These are phyloP conservation scores for Lates japonicus DNA, from an alignment of 2,797 vertebrate species.

Conservation along the genomic window DNA sequence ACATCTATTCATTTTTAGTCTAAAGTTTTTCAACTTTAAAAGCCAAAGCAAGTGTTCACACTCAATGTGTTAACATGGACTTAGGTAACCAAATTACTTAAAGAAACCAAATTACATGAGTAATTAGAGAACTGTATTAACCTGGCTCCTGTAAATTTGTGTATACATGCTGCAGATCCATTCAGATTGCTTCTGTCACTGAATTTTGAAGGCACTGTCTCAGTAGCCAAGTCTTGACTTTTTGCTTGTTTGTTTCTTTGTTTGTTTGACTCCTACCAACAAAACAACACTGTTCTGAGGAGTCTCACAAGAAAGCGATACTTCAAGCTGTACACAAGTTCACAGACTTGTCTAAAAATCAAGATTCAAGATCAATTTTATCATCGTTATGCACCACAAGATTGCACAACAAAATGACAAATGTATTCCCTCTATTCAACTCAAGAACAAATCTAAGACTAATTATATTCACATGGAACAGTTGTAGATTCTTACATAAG, in stretches of 20 bases:
- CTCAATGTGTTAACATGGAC: no score
- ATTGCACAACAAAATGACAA: no score
- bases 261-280: not conserved
- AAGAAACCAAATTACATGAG: not conserved
- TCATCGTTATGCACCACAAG: no score
- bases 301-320: not conserved
- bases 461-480: conserved; percentile 26
- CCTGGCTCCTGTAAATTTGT: not conserved
- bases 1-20: not conserved
- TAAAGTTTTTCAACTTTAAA: no score
- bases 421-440: no score
- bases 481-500: not conserved
- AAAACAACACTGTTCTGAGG: not conserved
- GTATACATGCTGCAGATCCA: not conserved
- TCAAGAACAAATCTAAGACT: not conserved
- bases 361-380: no score
- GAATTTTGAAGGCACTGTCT: no score
- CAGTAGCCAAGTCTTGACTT: not conserved
- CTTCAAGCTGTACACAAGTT: not conserved
- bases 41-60: not conserved
- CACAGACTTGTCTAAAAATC: not conserved
- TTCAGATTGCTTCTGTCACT: no score
- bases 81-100: not conserved
- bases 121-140: not conserved
- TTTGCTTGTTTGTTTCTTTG: no score